A percentile compares a stretch with the other conserved stretches of the same genome.
Conservation (phyloP, 2,888 invertebrate species). For the Cephalotes varians region DNA sequence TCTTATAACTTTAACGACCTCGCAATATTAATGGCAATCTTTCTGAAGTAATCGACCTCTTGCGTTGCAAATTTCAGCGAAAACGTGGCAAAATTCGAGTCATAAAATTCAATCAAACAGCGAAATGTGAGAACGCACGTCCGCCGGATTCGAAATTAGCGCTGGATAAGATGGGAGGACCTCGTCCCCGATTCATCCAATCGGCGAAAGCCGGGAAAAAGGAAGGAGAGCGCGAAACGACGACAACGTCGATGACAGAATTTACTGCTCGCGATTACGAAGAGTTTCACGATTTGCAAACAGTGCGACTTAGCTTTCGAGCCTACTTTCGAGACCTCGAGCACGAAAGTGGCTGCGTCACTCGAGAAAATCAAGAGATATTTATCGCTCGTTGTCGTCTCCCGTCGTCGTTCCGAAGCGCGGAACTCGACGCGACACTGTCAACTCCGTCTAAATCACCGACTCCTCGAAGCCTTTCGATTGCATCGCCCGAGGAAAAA, state of each 20-base stretch:
- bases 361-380: slow-evolving; percentile 61
- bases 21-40: not conserved
- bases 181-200: not conserved
- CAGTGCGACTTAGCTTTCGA: slow-evolving; percentile 53
- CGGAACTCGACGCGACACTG: slow-evolving; percentile 12
- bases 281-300: slow-evolving; percentile 57
- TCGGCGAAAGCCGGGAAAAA: not conserved
- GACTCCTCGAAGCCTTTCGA: not conserved
- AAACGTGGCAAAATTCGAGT: not conserved
- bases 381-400: slow-evolving; percentile 24
- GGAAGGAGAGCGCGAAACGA: not conserved
- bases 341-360: slow-evolving; percentile 65
- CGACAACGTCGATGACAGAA: not conserved
- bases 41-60: not conserved
- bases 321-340: slow-evolving; percentile 61
- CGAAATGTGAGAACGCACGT: not conserved
- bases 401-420: not conserved
- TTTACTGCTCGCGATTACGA: slow-evolving; percentile 22
- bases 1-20: not conserved
- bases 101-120: not conserved
- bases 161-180: no score
- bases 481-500: not conserved
- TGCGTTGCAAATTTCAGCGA: not conserved
- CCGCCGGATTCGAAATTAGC: no score
- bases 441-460: slow-evolving; percentile 13